Base-by-base conservation (phyloP, 2,888 invertebrate genomes). In the Agriopis aurantiaria region DNA sequence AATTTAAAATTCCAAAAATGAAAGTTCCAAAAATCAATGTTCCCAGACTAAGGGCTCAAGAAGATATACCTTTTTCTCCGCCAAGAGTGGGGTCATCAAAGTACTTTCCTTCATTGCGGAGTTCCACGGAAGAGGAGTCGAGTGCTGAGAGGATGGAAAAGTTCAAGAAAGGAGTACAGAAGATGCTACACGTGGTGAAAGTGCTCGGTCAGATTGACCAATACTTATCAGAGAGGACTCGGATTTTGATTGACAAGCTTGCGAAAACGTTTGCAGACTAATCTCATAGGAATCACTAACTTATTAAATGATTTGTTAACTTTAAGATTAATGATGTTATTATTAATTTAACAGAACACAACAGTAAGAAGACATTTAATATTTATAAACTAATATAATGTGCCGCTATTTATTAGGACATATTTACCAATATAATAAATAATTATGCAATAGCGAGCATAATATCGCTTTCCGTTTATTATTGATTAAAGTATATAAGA, bases 131-230 rank as follows among this genome's bases (percentile, higher is more conserved):
- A 68, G 89, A 90, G 66, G 89, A 89, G 62, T 84, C 90, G 4
- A 93, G 93, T 70, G 91, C 88, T 1, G 94, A 93, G 71, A 83
- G 82, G 68, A 88, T 93, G 89, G 92, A 91, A 69, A 88, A 82
- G 58, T 90, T 94, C 68, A 93, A 92, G 76, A 94, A 91, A 73
- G 92, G 91, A 0, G 85, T 94, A 0, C 90, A 92, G 76, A 93
- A 92, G 77, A 86, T 94, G 90, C 73, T 93, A 6, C 89, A 91
- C 51, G 85, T 92, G 1, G 93, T 93, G 1, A 93, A 91, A 79
- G 90, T 93, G 14, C 76, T 94, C 40, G 90, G 92, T 0, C 88
- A 91, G 77, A 87, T 94, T 41, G 93, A 93, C 55, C 88, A 89
- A 69, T 94, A 93, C 69, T 55, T 94, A 49, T 91, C 94, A 0